Base-by-base conservation (phyloP, 2,888 invertebrate genomes). In the Lycocerus yunnanus region DNA sequence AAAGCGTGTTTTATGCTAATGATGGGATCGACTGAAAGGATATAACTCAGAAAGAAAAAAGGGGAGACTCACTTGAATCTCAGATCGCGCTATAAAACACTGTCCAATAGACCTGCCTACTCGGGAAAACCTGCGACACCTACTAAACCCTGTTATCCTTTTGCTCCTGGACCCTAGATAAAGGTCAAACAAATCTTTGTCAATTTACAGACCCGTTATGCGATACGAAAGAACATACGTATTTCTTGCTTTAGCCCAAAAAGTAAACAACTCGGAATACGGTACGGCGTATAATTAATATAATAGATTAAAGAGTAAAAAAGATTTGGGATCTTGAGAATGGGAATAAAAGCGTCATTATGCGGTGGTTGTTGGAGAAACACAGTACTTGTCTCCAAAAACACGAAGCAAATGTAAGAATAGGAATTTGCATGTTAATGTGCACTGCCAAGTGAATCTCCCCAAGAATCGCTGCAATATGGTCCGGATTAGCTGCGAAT, bases 361-460 rank as follows among this genome's bases (percentile, higher is more conserved):
- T 82, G 82, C 82, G 80, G 82, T 81, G 72, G 78, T 72, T 78
- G 78, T 77, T 80, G 80, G 78, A 82, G 83, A 83, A 83, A 83
- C 83, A 84, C 82, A 83, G 83, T 82, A 83, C 84, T 84, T 84
- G 85, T 85, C 85, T 84, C 81, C 83, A 84, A 85, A 85, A 85
- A 85, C 85, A 84, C 84, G 83, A 80, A 81, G 84, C 84, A 85
- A 85, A 84, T 85, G 86, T 85, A 86, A 86, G 85, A 86, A 86
- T 84, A 82, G 82, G 84, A 85, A 86, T 86, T 86, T 86, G 85
- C 86, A 86, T 86, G 85, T 85, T 86, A 86, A 86, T 86, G 84
- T 83, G 80, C 82, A 80, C 78, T 83, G 81, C 81, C 82, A 84
- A 85, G 84, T 84, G 83, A 84, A 83, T 84, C 82, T 83, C 80